Percentiles rank a stretch among this genome's conserved stretches.
These are phyloP conservation scores for Tipula unca DNA, from an alignment of 2,888 invertebrate species.

Conservation along the genomic window DNA sequence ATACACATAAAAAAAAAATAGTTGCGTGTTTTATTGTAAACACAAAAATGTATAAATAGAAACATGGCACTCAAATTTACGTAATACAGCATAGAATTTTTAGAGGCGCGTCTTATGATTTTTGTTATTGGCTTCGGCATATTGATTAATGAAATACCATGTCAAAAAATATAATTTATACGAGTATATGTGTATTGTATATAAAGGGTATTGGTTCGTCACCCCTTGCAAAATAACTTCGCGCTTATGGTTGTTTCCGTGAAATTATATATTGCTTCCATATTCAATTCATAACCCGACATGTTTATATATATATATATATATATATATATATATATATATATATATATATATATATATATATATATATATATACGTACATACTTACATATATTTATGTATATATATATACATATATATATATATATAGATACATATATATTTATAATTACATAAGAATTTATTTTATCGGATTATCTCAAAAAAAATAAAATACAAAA, in stretches of 20 bases:
- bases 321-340: neutral
- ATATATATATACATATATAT: neutral
- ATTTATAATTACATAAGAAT: neutral
- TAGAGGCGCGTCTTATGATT: neutral
- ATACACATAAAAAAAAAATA: neutral
- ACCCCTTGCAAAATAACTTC: neutral
- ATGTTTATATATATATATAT: neutral
- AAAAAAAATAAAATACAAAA: neutral
- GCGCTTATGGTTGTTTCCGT: neutral
- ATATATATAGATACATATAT: neutral
- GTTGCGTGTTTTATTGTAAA: neutral
- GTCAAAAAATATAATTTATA: neutral
- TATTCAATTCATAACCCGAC: neutral
- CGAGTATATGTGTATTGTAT: neutral
- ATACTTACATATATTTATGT: neutral
- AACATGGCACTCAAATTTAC: constrained; percentile 1
- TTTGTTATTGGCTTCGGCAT: neutral
- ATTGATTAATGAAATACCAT: neutral
- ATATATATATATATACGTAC: neutral
- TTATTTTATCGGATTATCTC: neutral
- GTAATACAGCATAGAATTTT: neutral
- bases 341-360: no score
- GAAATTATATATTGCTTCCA: neutral
- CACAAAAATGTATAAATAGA: neutral
- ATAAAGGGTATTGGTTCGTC: neutral